Percentiles rank a stretch among this genome's conserved stretches.
phyloP scores from a whole-genome alignment of 2,888 invertebrate genomes.

The Neoitamus cyanurus region DNA sequence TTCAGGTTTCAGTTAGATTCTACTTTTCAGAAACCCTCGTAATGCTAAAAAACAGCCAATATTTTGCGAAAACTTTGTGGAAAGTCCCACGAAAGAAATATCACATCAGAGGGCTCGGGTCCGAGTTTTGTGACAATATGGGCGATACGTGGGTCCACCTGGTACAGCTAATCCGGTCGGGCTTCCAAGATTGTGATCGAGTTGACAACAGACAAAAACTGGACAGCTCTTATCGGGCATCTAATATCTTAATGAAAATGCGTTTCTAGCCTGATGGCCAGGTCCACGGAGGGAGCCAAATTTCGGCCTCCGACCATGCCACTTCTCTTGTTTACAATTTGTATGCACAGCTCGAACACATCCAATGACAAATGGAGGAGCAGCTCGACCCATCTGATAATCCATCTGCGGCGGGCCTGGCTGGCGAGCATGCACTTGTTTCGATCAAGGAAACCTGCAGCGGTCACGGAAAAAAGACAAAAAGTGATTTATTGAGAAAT shows the following conservation, averaged over 20 bases:
- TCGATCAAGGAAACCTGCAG: constrained; percentile 39
- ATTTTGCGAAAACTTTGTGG: too few relatives aligned
- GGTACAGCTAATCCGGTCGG: background rate
- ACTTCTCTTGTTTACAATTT: constrained; percentile 37
- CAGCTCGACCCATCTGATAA: constrained; percentile 29
- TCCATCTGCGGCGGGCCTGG: constrained; percentile 17
- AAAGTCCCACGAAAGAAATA: too few relatives aligned
- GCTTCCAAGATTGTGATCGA: constrained; percentile 8
- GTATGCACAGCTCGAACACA: constrained; percentile 45
- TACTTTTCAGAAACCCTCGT: too few relatives aligned
- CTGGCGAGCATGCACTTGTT: constrained; percentile 37
- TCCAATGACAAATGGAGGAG: constrained; percentile 43
- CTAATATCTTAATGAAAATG: constrained; percentile 39
- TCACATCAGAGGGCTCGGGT: too few relatives aligned
- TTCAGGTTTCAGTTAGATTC: too few relatives aligned
- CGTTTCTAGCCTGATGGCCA: background rate
- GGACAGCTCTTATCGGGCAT: constrained; percentile 15
- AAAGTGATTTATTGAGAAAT: constrained; percentile 52
- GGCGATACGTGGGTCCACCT: background rate
- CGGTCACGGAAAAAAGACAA: constrained; percentile 20
- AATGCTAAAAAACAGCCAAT: too few relatives aligned
- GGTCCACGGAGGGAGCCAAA: background rate
- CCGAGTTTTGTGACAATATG: background rate
- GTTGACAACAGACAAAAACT: constrained; percentile 14
- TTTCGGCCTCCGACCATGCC: constrained; percentile 10